phyloP scores from a whole-genome alignment of 2,888 invertebrate species.

The Venusia cambrica region DNA sequence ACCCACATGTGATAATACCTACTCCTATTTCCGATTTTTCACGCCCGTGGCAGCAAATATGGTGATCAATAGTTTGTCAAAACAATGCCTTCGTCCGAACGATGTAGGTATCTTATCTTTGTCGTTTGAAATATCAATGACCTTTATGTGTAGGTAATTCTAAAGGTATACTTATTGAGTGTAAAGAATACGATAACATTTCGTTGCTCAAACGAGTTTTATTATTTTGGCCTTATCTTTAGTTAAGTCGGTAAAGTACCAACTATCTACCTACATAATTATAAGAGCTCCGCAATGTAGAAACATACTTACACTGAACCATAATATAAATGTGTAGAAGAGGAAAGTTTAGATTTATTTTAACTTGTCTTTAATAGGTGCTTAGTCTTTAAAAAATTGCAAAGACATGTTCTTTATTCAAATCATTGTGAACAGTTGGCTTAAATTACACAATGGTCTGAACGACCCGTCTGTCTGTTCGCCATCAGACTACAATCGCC shows the following conservation, averaged over 20 bases:
- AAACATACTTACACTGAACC: no score
- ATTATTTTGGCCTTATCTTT: conserved; percentile 7
- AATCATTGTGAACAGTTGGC: conserved; percentile 20
- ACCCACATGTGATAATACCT: conserved; percentile 51
- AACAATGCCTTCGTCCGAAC: conserved; percentile 27
- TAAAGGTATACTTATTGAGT: conserved; percentile 21
- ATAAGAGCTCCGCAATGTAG: no score
- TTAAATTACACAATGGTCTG: conserved; percentile 31
- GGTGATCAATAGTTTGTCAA: conserved; percentile 26
- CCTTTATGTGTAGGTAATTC: conserved; percentile 36
- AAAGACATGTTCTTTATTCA: no score
- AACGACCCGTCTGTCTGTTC: conserved; percentile 17
- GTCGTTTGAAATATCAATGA: conserved; percentile 41
- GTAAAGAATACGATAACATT: conserved; percentile 20
- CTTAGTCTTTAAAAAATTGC: no score
- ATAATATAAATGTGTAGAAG: no score
- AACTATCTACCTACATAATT: no score
- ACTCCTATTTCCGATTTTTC: conserved; percentile 53
- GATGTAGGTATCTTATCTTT: conserved; percentile 39
- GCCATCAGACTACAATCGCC: conserved; percentile 23
- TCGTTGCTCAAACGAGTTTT: conserved; percentile 17
- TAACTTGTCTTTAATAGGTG: no score
- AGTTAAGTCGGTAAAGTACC: conserved; percentile 1
- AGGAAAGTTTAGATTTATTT: no score
- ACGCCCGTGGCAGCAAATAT: conserved; percentile 29